Percentiles rank a stretch among this genome's conserved stretches.
Evolutionary conservation across 2,797 vertebrate species (phyloP).

Genomic region (Lutjanus argentimaculatus): DNA sequence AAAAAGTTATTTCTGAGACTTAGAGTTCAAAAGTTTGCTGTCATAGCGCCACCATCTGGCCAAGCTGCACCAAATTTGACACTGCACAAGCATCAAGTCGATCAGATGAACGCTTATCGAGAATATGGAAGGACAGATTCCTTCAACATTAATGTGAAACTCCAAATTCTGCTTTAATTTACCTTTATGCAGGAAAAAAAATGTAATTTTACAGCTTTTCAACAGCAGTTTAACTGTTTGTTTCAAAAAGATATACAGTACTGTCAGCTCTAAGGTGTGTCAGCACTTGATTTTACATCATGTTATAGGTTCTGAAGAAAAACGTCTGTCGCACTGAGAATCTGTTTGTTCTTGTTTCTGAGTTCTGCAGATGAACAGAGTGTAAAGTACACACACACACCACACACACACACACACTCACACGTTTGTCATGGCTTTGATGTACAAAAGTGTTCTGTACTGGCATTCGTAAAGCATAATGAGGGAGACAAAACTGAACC

Average conservation of each 20-base stretch:
- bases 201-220: not conserved
- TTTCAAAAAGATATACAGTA: not conserved
- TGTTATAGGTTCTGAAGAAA: not conserved
- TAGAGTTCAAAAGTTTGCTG: no score
- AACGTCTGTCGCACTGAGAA: not conserved
- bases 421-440: conserved; percentile 2
- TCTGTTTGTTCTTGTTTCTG: not conserved
- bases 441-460: not conserved
- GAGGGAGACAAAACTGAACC: not conserved
- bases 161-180: not conserved
- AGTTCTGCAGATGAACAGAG: not conserved
- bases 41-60: no score
- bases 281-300: not conserved
- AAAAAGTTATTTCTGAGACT: no score
- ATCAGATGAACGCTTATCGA: no score
- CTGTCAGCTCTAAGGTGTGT: not conserved
- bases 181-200: not conserved
- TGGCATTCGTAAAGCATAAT: conserved; percentile 11
- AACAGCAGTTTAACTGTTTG: not conserved
- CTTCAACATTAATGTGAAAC: not conserved
- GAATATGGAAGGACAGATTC: no score
- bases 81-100: no score
- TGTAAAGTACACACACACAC: not conserved
- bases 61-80: no score
- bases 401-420: no score